Evolutionary conservation across 2,113 vertebrate species (phyloP).

Genomic region (Callipepla californica): DNA sequence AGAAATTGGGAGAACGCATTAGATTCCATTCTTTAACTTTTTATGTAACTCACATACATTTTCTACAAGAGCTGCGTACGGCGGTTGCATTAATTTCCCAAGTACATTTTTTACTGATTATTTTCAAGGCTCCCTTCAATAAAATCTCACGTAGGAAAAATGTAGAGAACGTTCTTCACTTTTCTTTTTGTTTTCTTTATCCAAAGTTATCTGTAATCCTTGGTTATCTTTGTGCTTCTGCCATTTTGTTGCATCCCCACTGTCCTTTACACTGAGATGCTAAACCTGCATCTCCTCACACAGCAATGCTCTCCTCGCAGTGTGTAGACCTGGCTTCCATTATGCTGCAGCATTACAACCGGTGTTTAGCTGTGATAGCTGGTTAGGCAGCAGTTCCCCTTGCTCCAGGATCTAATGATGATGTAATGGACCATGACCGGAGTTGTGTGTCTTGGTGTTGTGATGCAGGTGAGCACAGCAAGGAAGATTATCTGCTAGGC

Average conservation of each 20-base stretch:
- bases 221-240: background rate
- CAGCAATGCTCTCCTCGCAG: background rate
- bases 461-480: constrained; percentile 5
- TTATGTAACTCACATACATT: background rate
- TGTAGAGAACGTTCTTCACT: background rate
- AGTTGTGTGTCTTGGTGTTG: background rate
- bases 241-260: background rate
- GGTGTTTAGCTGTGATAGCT: accelerated
- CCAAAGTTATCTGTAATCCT: background rate
- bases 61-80: background rate
- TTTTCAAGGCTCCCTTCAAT: background rate
- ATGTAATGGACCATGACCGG: background rate
- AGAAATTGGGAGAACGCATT: background rate
- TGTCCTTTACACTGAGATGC: background rate
- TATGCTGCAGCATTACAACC: background rate
- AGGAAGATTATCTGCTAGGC: constrained; percentile 40
- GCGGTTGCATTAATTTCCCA: background rate
- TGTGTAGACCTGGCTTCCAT: background rate
- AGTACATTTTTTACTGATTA: background rate
- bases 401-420: background rate
- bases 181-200: background rate
- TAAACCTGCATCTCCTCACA: background rate
- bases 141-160: background rate
- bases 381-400: background rate
- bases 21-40: background rate